Conservation (phyloP, 2,888 invertebrate species). For the Leptarthrus brevirostris region DNA sequence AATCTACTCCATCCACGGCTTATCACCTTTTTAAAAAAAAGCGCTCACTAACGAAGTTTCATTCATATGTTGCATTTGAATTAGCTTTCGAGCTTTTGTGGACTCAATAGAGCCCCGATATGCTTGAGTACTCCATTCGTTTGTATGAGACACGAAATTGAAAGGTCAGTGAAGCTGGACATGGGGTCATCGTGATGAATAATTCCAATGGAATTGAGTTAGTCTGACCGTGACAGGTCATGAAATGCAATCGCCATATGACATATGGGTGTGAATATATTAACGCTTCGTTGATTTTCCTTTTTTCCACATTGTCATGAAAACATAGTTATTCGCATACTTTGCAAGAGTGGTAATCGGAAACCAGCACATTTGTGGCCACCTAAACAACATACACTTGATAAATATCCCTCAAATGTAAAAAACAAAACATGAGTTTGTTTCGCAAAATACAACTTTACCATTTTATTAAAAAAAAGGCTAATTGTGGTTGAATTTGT, state of each 20-base stretch:
- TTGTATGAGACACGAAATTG: conserved; percentile 32
- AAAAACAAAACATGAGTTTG: too few species aligned
- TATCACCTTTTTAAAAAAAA: conserved; percentile 40
- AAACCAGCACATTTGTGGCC: too few species aligned
- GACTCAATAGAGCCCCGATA: conserved; percentile 5
- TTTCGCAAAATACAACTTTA: too few species aligned
- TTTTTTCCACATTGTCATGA: neutral
- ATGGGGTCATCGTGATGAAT: conserved; percentile 28
- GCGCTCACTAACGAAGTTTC: conserved; percentile 37
- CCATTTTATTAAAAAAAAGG: too few species aligned
- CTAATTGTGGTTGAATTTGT: too few species aligned
- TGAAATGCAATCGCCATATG: conserved; percentile 46
- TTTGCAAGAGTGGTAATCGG: too few species aligned
- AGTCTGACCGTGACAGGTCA: conserved; percentile 36
- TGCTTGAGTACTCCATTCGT: conserved; percentile 14
- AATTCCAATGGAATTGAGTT: conserved; percentile 46
- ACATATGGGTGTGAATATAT: conserved; percentile 7
- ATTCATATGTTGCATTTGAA: conserved; percentile 47
- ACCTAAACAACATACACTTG: too few species aligned
- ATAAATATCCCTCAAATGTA: too few species aligned
- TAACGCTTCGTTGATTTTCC: neutral
- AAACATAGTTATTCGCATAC: too few species aligned
- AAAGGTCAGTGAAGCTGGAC: conserved; percentile 14
- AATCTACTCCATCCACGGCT: conserved; percentile 21
- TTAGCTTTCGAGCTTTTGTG: conserved; percentile 42